A percentile compares a stretch with the other conserved stretches of the same genome.
These are phyloP conservation scores for Ennomos quercinarius DNA, from an alignment of 2,888 invertebrate species.

Conservation along the genomic window DNA sequence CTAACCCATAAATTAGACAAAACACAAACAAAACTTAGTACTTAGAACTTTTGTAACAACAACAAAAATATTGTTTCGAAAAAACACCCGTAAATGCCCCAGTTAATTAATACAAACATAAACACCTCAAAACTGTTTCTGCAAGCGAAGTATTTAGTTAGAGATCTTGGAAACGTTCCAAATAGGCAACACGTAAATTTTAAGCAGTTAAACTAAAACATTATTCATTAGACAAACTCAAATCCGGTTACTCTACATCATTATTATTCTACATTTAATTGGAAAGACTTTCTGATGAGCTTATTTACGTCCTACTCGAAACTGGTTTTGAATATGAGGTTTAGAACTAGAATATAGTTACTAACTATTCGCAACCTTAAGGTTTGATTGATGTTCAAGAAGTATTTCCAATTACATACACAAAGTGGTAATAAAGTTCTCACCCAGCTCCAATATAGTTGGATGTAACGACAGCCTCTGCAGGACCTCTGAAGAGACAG, in stretches of 20 bases:
- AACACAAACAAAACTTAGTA: conserved; percentile 34
- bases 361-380: no score
- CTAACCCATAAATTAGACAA: conserved; percentile 40
- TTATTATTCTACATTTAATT: conserved; percentile 7
- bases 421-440: conserved; percentile 47
- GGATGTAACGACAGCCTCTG: conserved; percentile 96
- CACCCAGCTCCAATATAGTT: conserved; percentile 97
- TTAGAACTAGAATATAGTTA: no score
- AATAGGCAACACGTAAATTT: conserved; percentile 43
- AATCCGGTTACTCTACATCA: conserved; percentile 11
- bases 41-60: conserved; percentile 40
- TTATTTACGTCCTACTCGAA: no score
- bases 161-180: conserved; percentile 47
- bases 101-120: conserved; percentile 43
- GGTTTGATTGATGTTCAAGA: no score
- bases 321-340: no score
- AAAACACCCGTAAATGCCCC: conserved; percentile 47
- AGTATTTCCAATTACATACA: conserved; percentile 48
- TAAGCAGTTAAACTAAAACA: conserved; percentile 31
- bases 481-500: conserved; percentile 96
- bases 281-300: not conserved
- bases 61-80: conserved; percentile 43
- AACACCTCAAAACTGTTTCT: conserved; percentile 47
- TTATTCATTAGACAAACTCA: conserved; percentile 29
- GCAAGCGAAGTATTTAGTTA: conserved; percentile 42